Evolutionary conservation across 2,888 invertebrate species (phyloP).

Genomic region (Timema cristinae): DNA sequence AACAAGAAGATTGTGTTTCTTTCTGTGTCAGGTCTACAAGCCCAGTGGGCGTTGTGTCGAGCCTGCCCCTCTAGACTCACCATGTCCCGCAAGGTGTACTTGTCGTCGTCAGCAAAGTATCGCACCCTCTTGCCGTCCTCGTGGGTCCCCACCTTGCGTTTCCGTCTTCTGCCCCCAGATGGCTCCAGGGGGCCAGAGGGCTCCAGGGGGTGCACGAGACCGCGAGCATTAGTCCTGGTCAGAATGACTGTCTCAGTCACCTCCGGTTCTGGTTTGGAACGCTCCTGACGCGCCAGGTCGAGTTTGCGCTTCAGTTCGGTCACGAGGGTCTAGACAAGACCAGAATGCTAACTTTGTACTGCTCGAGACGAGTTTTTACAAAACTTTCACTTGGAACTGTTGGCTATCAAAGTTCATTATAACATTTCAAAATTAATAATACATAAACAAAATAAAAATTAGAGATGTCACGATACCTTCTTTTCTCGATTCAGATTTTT

Average conservation of each 20-base stretch:
- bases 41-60: too few species aligned
- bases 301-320: slow-evolving; percentile 69
- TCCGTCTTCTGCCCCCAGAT: slow-evolving; percentile 44
- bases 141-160: slow-evolving; percentile 67
- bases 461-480: too few species aligned
- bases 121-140: slow-evolving; percentile 66
- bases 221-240: slow-evolving; percentile 51
- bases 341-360: not conserved
- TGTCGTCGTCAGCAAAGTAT: slow-evolving; percentile 89
- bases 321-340: slow-evolving; percentile 52
- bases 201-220: slow-evolving; percentile 64
- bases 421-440: too few species aligned
- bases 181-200: slow-evolving; percentile 38
- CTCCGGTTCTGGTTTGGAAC: slow-evolving; percentile 32
- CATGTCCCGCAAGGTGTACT: slow-evolving; percentile 79
- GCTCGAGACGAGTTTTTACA: too few species aligned
- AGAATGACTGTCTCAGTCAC: slow-evolving; percentile 56
- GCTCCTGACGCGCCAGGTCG: slow-evolving; percentile 59
- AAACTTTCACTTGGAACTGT: too few species aligned
- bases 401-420: too few species aligned
- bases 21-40: too few species aligned
- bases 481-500: too few species aligned
- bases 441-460: too few species aligned
- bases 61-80: slow-evolving; percentile 43
- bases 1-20: not conserved